A percentile compares a stretch with the other conserved stretches of the same genome.
Evolutionary conservation across 2,888 invertebrate species (phyloP).

Genomic region (Ceramica pisi): DNA sequence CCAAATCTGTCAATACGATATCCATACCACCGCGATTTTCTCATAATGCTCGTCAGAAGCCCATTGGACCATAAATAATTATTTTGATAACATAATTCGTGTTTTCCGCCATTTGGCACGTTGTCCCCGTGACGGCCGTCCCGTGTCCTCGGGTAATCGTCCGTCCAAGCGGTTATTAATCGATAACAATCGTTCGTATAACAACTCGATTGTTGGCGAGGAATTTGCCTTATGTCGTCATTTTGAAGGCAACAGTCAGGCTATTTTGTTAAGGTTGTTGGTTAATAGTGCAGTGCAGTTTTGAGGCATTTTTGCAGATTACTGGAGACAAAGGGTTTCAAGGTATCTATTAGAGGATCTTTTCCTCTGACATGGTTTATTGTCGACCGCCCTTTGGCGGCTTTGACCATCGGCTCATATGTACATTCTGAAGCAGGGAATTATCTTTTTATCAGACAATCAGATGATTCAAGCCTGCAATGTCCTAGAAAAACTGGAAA

Average conservation of each 20-base stretch:
- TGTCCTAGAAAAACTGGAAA: too few species aligned
- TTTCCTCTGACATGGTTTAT: too few species aligned
- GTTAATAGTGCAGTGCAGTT: conserved; percentile 35
- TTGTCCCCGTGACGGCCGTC: conserved; percentile 60
- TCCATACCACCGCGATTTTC: conserved; percentile 62
- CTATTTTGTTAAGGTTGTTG: conserved; percentile 4
- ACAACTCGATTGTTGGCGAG: conserved; percentile 70
- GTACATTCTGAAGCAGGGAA: too few species aligned
- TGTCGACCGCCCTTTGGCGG: too few species aligned
- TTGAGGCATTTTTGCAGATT: neutral
- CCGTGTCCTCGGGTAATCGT: conserved; percentile 70
- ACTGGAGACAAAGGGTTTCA: too few species aligned
- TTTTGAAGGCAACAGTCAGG: conserved; percentile 43
- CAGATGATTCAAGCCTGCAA: too few species aligned
- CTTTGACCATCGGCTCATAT: too few species aligned
- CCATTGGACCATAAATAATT: conserved; percentile 71
- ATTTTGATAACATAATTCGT: conserved; percentile 79
- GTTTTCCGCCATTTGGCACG: conserved; percentile 76
- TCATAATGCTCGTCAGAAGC: conserved; percentile 67
- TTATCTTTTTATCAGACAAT: too few species aligned
- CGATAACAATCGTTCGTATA: conserved; percentile 72
- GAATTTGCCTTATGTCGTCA: conserved; percentile 59
- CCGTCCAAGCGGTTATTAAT: conserved; percentile 73
- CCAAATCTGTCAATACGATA: conserved; percentile 45
- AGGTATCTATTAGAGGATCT: too few species aligned